Conservation (phyloP, 2,888 invertebrate genomes). For the Spicauda simplicius region DNA sequence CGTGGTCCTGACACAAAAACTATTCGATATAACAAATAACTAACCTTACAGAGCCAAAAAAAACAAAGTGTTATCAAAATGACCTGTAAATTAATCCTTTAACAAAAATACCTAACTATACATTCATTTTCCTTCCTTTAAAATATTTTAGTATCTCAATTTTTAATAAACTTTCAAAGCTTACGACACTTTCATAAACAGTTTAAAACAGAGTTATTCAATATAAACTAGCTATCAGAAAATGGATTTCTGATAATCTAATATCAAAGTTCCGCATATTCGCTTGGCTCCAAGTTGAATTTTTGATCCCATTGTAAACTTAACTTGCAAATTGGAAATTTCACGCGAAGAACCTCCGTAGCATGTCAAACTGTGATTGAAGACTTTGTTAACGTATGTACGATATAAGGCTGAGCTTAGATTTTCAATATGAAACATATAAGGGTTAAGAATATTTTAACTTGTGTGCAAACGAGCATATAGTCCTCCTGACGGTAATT, state of each 20-base stretch:
- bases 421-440: too few relatives aligned
- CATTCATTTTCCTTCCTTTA: neutral
- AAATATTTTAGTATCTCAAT: neutral
- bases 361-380: constrained; percentile 4
- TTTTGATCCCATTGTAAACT: constrained; percentile 21
- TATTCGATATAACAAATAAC: too few relatives aligned
- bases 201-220: constrained; percentile 4
- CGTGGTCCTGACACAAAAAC: too few relatives aligned
- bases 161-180: neutral
- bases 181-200: neutral
- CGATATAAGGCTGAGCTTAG: too few relatives aligned
- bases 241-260: constrained; percentile 26
- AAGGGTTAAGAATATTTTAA: too few relatives aligned
- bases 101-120: too few relatives aligned
- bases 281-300: constrained; percentile 5
- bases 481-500: too few relatives aligned
- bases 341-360: neutral
- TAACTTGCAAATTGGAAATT: constrained; percentile 21
- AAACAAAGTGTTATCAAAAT: too few relatives aligned
- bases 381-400: neutral
- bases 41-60: too few relatives aligned
- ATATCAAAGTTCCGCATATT: neutral
- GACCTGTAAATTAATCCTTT: too few relatives aligned
- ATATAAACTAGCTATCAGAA: constrained; percentile 12
- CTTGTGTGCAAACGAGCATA: too few relatives aligned